Evolutionary conservation across 2,797 vertebrate genomes (phyloP), one percentile per base, ranked within the genome.

Genomic region (Crocodylus rhombifer): DNA sequence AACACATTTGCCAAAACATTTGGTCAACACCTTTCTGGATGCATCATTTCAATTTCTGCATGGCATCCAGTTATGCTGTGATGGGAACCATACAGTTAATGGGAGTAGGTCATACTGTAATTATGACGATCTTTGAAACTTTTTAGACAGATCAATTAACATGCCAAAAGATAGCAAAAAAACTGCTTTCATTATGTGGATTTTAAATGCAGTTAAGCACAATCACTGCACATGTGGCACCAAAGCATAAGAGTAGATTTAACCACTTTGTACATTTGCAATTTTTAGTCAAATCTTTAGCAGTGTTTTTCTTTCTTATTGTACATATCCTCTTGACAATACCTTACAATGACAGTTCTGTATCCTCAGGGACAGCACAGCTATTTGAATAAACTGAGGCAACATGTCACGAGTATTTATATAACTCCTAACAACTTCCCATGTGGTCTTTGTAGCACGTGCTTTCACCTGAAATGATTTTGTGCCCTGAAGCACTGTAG

Each of bases 261-360:
- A 79, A 86, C 82, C 64, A 86, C 64, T 82, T 78, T 60, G 26
- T 15, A 55, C 80, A 86, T 86, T 91, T 86, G 84, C 89, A 91
- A 69, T 88, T 77, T 77, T 88, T 75, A 63, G 63, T 71, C 74
- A 36, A 42, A 76, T 23, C 57, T 64, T 60, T 30, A 25, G 83
- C 21, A 82, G 63, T 67, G 63, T 61, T 75, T 81, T 73, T 64
- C 55, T 8, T 60, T 42, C 60, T 73, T 63, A 57, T 61, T 60
- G 6, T 60, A 26, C 61, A 65, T 63, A 61, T 56, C 71, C 62
- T 42, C 69, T 55, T 80, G 42, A 69, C 28, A 75, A 87, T 28
- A 30, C 57, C 67, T 30, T 61, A 28, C 7, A 73, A 23, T 18
- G 33, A 14, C 42, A 69, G 73, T 55, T 20, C 61, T 89, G 42